These are phyloP conservation scores for Eufriesea mexicana DNA, from an alignment of 1,140 invertebrate species.

Conservation along the genomic window DNA sequence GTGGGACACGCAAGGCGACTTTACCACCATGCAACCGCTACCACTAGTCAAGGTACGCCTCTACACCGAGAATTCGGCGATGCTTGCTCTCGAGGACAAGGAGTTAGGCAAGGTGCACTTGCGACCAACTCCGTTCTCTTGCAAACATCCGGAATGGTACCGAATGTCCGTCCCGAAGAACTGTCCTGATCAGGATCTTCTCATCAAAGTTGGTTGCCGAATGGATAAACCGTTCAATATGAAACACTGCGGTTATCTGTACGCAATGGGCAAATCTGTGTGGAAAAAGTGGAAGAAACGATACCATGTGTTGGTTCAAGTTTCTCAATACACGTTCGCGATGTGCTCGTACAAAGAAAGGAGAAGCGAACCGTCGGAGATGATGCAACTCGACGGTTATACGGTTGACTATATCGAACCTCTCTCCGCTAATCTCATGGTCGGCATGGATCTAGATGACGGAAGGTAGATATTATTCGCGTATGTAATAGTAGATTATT, in stretches of 20 bases:
- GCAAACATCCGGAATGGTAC: constrained; percentile 98
- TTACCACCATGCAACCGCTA: constrained; percentile 97
- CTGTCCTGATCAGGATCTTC: constrained; percentile 95
- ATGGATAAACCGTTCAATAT: constrained; percentile 99
- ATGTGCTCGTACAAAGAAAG: constrained; percentile 99
- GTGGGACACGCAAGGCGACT: constrained; percentile 99
- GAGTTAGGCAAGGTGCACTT: constrained; percentile 97
- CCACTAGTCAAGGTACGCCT: constrained; percentile 98
- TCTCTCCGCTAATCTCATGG: constrained; percentile 93
- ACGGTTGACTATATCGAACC: constrained; percentile 99
- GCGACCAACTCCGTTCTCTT: constrained; percentile 94
- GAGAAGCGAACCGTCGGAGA: constrained; percentile 99
- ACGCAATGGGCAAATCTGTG: constrained; percentile 97
- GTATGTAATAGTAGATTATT: background rate
- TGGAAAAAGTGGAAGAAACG: constrained; percentile 99
- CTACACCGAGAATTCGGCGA: constrained; percentile 98
- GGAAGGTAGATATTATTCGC: constrained; percentile 74
- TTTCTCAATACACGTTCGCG: constrained; percentile 99
- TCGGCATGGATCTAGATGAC: constrained; percentile 88
- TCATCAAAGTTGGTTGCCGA: constrained; percentile 98
- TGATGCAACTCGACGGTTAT: constrained; percentile 99
- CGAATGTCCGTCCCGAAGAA: constrained; percentile 98
- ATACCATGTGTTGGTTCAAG: constrained; percentile 99
- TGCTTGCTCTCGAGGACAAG: constrained; percentile 99
- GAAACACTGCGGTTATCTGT: constrained; percentile 97